Conservation (phyloP, 1,140 invertebrate species). For the Condylostylus longicornis region DNA sequence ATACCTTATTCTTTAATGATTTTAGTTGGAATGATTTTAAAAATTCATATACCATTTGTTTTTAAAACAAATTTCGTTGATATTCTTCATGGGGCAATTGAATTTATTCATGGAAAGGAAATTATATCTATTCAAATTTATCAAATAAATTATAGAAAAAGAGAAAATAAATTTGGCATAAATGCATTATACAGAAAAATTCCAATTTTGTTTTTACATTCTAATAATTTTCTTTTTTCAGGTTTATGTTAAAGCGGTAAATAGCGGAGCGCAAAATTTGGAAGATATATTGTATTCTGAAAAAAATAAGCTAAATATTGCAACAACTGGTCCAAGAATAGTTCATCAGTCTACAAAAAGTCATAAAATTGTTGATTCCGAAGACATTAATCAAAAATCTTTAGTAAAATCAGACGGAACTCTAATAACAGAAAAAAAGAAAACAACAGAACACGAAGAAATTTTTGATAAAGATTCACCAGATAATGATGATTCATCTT, state of each 20-base stretch:
- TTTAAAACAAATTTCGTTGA: too few species aligned
- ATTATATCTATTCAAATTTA: too few species aligned
- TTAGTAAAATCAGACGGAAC: conserved; percentile 59
- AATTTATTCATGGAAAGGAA: too few species aligned
- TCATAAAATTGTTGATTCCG: conserved; percentile 66
- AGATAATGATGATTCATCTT: conserved; percentile 36
- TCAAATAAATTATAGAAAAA: too few species aligned
- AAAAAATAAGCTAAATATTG: conserved; percentile 41
- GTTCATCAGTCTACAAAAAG: conserved; percentile 60
- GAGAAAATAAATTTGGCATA: too few species aligned
- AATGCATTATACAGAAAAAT: too few species aligned
- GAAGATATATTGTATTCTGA: conserved; percentile 46
- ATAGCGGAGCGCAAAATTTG: conserved; percentile 47
- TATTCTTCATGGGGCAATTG: too few species aligned
- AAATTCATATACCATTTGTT: too few species aligned
- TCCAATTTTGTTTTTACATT: too few species aligned
- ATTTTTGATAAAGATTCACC: conserved; percentile 59
- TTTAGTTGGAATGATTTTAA: too few species aligned
- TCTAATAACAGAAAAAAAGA: conserved; percentile 65
- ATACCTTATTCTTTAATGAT: too few species aligned
- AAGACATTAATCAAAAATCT: conserved; percentile 53
- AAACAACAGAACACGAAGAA: conserved; percentile 69
- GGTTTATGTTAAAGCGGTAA: conserved; percentile 57
- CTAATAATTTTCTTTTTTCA: conserved; percentile 32
- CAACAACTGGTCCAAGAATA: conserved; percentile 48